Evolutionary conservation across 2,113 vertebrate species (phyloP).

Genomic region (Cinclus cinclus): DNA sequence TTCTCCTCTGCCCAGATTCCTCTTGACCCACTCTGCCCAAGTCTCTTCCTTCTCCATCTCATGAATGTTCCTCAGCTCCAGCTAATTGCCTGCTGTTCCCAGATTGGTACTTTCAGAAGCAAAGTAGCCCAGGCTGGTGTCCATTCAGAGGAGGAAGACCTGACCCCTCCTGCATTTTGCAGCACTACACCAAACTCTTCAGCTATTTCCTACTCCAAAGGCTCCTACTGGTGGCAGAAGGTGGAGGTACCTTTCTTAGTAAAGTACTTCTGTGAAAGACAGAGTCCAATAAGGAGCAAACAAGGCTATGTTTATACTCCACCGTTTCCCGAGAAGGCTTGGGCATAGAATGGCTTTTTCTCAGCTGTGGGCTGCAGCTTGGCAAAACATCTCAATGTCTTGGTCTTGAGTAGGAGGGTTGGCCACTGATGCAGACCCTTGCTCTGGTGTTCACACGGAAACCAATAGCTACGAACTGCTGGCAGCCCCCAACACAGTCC

Average conservation of each 20-base stretch:
- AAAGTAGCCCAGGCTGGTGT: not conserved
- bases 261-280: not conserved
- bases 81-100: not conserved
- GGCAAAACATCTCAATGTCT: not conserved
- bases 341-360: not conserved
- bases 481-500: not conserved
- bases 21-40: not conserved
- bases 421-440: not conserved
- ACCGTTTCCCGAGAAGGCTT: not conserved
- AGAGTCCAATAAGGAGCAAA: not conserved
- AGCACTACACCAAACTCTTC: not conserved
- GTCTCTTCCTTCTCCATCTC: not conserved
- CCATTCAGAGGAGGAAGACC: not conserved
- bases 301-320: fast-evolving
- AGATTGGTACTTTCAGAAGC: not conserved
- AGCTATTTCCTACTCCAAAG: not conserved
- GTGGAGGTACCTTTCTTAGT: not conserved
- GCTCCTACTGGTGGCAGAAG: not conserved
- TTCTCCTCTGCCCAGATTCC: not conserved
- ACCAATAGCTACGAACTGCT: fast-evolving
- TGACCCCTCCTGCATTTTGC: fast-evolving
- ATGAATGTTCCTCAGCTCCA: not conserved
- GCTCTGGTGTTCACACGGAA: not conserved
- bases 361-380: not conserved
- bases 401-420: not conserved